Percentiles rank a stretch among this genome's conserved stretches.
Conservation (phyloP, 2,113 vertebrate species). For the Xiphophorus maculatus region DNA sequence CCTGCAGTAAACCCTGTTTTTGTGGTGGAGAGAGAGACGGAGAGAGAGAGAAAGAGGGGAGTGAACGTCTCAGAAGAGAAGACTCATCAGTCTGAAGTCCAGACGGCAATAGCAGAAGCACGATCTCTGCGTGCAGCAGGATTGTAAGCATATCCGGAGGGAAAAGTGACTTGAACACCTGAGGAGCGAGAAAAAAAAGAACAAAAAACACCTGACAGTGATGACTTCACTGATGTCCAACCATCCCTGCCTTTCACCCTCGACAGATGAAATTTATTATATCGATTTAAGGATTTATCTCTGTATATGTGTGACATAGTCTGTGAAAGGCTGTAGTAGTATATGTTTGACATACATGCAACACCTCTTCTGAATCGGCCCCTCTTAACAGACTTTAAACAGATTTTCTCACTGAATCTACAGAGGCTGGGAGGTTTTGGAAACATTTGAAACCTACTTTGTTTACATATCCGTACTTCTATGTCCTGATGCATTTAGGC, state of each 20-base stretch:
- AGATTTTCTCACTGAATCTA: conserved; percentile 1
- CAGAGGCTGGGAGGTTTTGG: conserved; percentile 26
- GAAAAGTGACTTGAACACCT: conserved; percentile 32
- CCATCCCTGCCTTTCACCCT: conserved; percentile 61
- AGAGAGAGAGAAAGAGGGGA: conserved; percentile 32
- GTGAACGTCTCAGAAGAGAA: conserved; percentile 46
- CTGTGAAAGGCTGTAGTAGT: conserved; percentile 41
- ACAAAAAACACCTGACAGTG: conserved; percentile 26
- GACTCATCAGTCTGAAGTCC: conserved; percentile 51
- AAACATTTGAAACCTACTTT: too few relatives aligned
- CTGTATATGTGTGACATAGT: conserved; percentile 57
- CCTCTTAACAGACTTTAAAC: background rate
- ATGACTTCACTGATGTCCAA: conserved; percentile 48
- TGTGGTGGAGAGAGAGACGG: conserved; percentile 33
- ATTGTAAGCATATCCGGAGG: conserved; percentile 47
- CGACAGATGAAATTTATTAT: conserved; percentile 43
- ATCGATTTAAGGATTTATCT: conserved; percentile 42
- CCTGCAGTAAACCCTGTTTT: conserved; percentile 66
- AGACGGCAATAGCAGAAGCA: conserved; percentile 54
- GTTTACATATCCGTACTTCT: too few relatives aligned
- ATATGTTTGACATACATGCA: conserved; percentile 46
- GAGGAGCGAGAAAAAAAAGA: conserved; percentile 1
- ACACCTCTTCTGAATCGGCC: conserved; percentile 11
- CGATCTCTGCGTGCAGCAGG: conserved; percentile 50
- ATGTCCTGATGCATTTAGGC: too few relatives aligned